phyloP scores from a whole-genome alignment of 2,113 vertebrate genomes.

The Chroicocephalus ridibundus region DNA sequence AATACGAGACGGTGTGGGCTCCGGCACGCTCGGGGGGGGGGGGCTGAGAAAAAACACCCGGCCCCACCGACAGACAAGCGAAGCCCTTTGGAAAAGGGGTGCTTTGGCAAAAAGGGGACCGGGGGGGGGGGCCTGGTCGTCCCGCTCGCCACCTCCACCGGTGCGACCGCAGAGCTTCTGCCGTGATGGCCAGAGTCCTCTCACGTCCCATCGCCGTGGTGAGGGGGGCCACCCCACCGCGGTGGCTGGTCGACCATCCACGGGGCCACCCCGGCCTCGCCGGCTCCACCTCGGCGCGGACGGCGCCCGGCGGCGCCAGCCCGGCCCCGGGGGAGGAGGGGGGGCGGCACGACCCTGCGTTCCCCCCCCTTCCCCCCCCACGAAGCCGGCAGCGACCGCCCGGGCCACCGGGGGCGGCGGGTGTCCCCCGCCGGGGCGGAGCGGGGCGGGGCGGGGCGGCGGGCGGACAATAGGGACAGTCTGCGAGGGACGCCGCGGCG shows the following conservation, averaged over 20 bases:
- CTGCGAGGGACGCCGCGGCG: constrained; percentile 12
- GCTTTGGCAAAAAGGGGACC: not conserved
- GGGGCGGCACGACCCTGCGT: not conserved
- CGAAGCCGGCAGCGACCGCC: not conserved
- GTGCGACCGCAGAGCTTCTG: fast-evolving
- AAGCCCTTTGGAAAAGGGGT: not conserved
- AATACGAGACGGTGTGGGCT: not conserved
- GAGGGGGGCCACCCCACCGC: not conserved
- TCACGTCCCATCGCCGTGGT: not conserved
- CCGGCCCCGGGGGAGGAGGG: not conserved
- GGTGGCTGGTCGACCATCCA: not conserved
- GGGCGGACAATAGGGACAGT: not conserved
- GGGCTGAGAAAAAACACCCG: fast-evolving
- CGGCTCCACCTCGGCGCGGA: not conserved
- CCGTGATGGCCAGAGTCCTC: not conserved
- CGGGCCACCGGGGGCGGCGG: not conserved
- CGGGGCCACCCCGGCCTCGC: not conserved
- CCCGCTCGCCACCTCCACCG: not conserved
- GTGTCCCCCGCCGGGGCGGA: not conserved
- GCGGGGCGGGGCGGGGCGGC: not conserved
- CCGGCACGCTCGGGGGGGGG: too few species aligned
- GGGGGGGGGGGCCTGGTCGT: too few species aligned
- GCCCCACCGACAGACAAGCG: fast-evolving
- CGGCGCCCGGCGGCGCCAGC: not conserved
- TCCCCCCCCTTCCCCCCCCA: not conserved